Evolutionary conservation across 2,113 vertebrate genomes (phyloP).

Genomic region (Heptranchias perlo): DNA sequence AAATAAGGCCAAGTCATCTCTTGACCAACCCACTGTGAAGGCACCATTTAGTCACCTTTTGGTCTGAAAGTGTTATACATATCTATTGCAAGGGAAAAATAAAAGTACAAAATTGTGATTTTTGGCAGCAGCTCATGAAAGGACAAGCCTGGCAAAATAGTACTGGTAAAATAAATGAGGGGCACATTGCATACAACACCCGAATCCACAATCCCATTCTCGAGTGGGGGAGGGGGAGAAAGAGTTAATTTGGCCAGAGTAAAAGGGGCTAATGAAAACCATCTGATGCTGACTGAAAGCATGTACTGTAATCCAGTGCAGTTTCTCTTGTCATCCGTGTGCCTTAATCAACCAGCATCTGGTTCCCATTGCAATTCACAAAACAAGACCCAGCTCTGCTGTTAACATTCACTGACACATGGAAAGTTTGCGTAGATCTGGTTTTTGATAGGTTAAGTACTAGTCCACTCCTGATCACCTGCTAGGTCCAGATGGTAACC

Average conservation of each 20-base stretch:
- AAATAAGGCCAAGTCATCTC: not conserved
- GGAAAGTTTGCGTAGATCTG: conserved; percentile 25
- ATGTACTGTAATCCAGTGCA: conserved; percentile 34
- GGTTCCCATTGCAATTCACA: conserved; percentile 36
- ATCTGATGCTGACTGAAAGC: conserved; percentile 35
- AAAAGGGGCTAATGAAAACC: conserved; percentile 35
- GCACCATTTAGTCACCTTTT: not conserved
- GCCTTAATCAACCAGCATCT: conserved; percentile 37
- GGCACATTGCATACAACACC: not conserved
- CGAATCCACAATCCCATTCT: conserved; percentile 21
- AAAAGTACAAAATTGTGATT: not conserved
- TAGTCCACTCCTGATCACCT: conserved; percentile 32
- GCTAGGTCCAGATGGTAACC: conserved; percentile 16
- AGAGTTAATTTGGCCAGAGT: conserved; percentile 30
- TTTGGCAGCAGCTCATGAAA: not conserved
- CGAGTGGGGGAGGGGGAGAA: not conserved
- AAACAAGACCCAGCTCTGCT: conserved; percentile 34
- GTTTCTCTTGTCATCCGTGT: conserved; percentile 29
- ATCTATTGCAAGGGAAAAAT: not conserved
- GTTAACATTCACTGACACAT: conserved; percentile 38
- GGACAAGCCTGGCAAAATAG: not conserved
- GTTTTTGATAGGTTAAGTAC: conserved; percentile 24
- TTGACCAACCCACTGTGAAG: not conserved
- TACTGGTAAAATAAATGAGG: conserved; percentile 20
- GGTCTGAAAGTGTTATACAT: not conserved